Evolutionary conservation across 2,888 invertebrate species (phyloP), one percentile per base, ranked within the genome.

Genomic region (Synanthedon andrenaeformis): DNA sequence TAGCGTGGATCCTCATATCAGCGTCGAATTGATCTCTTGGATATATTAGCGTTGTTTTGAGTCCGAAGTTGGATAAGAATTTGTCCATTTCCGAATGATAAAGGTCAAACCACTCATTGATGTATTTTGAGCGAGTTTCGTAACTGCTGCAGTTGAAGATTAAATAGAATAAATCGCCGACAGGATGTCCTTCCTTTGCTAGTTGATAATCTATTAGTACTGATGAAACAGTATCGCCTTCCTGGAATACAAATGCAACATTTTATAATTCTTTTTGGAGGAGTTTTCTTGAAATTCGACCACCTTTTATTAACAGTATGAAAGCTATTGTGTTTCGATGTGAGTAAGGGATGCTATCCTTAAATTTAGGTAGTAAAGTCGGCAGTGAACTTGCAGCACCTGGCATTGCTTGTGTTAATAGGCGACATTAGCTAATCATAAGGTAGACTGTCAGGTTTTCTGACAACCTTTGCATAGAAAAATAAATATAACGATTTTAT

Each of bases 161-260:
- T 58, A 72, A 57, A 59, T 69, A 72, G 3, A 69, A 59, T 0
- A 77, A 28, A 23, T 76, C 76, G 5, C 54, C 54, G 0, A 58
- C 70, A 5, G 76, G 76, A 13, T 57, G 70, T 4, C 58, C 59
- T 53, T 63, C 65, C 51, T 54, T 67, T 0, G 67, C 60, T n/a
- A 66, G 3, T 55, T 77, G 76, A 55, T 73, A 76, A 59, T 76
- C 76, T 3, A 76, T 66, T 57, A 76, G 59, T 0, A 74, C 57
- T 11, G 65, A 65, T 5, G 70, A 59, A 3, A 59, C 56, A 0
- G 64, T 50, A 3, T 53, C 52, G 1, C 61, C 64, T 3, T 62
- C 63, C 75, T 76, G 67, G 17, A 71, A 72, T 53, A 1, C 10
- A 19, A 6, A 13, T 35, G 35, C 10, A 35, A 35, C 35, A 35